These are phyloP conservation scores for Xanthorhoe designata DNA, from an alignment of 2,888 invertebrate species.

Conservation along the genomic window DNA sequence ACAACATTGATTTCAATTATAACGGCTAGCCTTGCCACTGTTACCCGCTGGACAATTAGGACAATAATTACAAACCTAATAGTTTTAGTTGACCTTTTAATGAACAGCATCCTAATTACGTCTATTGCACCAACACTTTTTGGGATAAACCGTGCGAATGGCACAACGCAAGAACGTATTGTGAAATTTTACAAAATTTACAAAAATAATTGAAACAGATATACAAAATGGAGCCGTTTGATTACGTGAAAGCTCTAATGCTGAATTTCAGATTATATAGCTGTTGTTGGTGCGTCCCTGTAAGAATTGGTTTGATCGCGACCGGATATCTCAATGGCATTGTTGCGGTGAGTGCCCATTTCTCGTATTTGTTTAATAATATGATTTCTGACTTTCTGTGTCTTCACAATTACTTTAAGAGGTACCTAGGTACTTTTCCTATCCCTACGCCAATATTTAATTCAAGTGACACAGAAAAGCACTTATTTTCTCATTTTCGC, in stretches of 20 bases:
- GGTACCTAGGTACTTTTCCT: background rate
- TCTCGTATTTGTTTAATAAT: background rate
- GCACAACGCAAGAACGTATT: constrained; percentile 27
- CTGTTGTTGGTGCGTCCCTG: constrained; percentile 66
- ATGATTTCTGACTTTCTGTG: no score
- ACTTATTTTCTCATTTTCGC: no score
- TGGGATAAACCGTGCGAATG: constrained; percentile 37
- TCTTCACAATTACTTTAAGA: no score
- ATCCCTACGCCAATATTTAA: no score
- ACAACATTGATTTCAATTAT: constrained; percentile 25
- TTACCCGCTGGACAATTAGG: constrained; percentile 51
- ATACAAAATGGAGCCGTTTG: constrained; percentile 45
- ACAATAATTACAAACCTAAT: constrained; percentile 47
- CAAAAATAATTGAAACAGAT: background rate
- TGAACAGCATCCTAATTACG: constrained; percentile 70
- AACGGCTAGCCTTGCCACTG: constrained; percentile 40
- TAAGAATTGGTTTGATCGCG: constrained; percentile 63
- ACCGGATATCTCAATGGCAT: constrained; percentile 63
- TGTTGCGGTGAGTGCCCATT: constrained; percentile 58
- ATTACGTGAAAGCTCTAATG: constrained; percentile 55
- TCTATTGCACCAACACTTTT: constrained; percentile 46
- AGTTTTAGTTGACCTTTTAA: constrained; percentile 64
- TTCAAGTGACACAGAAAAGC: no score
- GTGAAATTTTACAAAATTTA: constrained; percentile 5
- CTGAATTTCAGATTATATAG: constrained; percentile 61